Evolutionary conservation across 2,113 vertebrate genomes (phyloP).

Genomic region (Elgaria multicarinata): DNA sequence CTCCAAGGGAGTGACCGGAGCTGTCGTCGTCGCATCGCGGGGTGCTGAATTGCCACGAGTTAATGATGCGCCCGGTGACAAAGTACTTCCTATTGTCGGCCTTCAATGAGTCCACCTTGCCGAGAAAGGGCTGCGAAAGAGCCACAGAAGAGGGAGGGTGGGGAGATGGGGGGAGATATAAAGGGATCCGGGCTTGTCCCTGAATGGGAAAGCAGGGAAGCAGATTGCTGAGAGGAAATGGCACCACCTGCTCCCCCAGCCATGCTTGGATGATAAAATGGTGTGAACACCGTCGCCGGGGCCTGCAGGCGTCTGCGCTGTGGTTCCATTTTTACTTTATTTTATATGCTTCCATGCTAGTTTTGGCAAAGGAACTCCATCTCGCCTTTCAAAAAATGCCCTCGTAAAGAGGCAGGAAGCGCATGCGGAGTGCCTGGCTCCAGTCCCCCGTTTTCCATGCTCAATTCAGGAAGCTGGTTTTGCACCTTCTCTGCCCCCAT

Average conservation of each 20-base stretch:
- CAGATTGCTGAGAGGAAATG: constrained; percentile 40
- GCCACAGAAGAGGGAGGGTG: too few relatives aligned
- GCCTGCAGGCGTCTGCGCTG: constrained; percentile 61
- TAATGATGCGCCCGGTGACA: neutral
- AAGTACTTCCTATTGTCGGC: neutral
- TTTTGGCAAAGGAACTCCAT: constrained; percentile 45
- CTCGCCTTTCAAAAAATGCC: constrained; percentile 68
- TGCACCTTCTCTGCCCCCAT: constrained; percentile 41
- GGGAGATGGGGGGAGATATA: constrained; percentile 7
- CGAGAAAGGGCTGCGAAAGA: neutral
- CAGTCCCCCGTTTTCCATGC: constrained; percentile 33
- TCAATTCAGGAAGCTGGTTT: constrained; percentile 49
- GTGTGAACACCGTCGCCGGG: constrained; percentile 64
- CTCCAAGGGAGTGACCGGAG: neutral
- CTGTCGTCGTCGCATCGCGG: neutral
- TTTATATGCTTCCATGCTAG: constrained; percentile 55
- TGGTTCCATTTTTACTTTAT: constrained; percentile 40
- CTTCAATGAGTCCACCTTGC: neutral
- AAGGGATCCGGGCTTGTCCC: constrained; percentile 36
- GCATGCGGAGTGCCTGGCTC: constrained; percentile 43
- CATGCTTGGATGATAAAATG: constrained; percentile 63
- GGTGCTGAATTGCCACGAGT: neutral
- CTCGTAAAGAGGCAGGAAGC: constrained; percentile 66
- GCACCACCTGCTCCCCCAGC: constrained; percentile 59
- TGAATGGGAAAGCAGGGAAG: constrained; percentile 29